Evolutionary conservation across 2,888 invertebrate genomes (phyloP).

Genomic region (Hypercompe scribonia): DNA sequence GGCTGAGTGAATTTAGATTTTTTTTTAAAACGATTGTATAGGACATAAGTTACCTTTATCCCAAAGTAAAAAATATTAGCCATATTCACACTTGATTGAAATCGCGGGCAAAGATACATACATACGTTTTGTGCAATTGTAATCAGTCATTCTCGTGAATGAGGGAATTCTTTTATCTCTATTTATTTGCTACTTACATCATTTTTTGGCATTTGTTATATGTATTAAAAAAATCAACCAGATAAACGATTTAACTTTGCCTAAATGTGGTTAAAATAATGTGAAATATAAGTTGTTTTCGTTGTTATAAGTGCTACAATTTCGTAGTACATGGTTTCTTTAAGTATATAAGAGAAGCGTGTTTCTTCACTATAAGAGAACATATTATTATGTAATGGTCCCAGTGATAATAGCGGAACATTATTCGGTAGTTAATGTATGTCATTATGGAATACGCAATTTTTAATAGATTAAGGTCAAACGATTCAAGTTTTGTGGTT

Average conservation of each 20-base stretch:
- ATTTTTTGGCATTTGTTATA: background rate
- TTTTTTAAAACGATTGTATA: too few relatives aligned
- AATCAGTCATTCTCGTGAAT: background rate
- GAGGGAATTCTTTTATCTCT: background rate
- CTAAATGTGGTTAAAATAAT: background rate
- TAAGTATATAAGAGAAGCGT: conserved; percentile 44
- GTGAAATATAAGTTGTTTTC: background rate
- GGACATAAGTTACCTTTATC: too few relatives aligned
- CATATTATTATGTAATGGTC: conserved; percentile 42
- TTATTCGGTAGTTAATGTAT: conserved; percentile 48
- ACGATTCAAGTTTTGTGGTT: conserved; percentile 21
- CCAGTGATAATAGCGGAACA: conserved; percentile 39
- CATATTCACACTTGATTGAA: too few relatives aligned
- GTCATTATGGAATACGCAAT: conserved; percentile 40
- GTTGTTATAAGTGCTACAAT: conserved; percentile 16
- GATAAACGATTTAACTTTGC: background rate
- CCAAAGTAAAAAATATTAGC: too few relatives aligned
- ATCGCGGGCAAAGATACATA: background rate
- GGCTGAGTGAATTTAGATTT: too few relatives aligned
- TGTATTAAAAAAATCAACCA: background rate
- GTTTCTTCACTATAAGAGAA: conserved; percentile 37
- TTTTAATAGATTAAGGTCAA: conserved; percentile 52
- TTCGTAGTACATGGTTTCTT: conserved; percentile 4
- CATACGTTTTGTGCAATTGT: background rate
- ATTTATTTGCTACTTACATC: background rate